Conservation (phyloP, 2,113 vertebrate genomes). For the Lophius piscatorius region DNA sequence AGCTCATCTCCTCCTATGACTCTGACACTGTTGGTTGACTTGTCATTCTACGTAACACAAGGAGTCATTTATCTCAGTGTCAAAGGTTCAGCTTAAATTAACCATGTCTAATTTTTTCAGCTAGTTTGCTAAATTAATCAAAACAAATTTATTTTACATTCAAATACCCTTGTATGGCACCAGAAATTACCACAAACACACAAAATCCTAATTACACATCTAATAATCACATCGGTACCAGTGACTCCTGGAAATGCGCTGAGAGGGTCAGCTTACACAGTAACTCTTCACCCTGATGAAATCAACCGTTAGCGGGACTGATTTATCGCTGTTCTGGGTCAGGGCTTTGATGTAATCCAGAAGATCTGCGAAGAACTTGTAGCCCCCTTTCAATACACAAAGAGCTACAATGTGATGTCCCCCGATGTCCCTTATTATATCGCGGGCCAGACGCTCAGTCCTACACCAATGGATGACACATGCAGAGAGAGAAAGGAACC, state of each 20-base stretch:
- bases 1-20: constrained; percentile 85
- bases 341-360: constrained; percentile 87
- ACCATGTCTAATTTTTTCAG: neutral
- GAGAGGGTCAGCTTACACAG: constrained; percentile 75
- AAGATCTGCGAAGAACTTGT: constrained; percentile 90
- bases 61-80: neutral
- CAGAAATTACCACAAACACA: constrained; percentile 9
- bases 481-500: neutral
- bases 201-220: neutral
- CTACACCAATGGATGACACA: constrained; percentile 55
- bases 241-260: constrained; percentile 21
- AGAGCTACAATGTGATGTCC: constrained; percentile 85
- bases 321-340: constrained; percentile 86
- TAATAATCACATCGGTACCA: constrained; percentile 20
- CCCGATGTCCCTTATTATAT: constrained; percentile 86
- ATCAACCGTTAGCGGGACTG: constrained; percentile 86
- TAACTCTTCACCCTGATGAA: constrained; percentile 89
- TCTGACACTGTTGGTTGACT: constrained; percentile 78
- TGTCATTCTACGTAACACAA: constrained; percentile 78
- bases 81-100: neutral
- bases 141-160: too few species aligned
- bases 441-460: constrained; percentile 86
- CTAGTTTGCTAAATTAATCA: too few species aligned
- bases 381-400: constrained; percentile 89
- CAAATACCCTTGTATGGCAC: too few species aligned